Base-by-base conservation (phyloP, 2,113 vertebrate genomes). In the Brachyhypopomus gauderio region DNA sequence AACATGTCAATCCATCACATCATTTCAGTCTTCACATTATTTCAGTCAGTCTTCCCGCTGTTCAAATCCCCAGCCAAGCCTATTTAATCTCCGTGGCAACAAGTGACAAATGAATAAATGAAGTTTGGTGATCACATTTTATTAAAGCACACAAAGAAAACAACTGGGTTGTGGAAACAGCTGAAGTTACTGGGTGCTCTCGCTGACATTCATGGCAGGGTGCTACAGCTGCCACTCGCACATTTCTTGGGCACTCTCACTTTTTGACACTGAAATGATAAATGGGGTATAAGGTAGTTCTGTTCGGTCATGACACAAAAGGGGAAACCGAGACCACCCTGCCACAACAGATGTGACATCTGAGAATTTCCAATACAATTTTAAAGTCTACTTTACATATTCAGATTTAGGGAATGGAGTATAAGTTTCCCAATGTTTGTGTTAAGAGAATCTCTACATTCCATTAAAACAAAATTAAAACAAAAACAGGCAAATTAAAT, bases 391-490 rank as follows among this genome's bases (percentile, higher is more conserved):
- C 76, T 86, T 45, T 85, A 87, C 84, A 85, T 86, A 85, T 89
- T 87, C 81, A 84, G 22, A 52, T 84, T 83, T 72, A 70, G 72
- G 84, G 88, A 88, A 71, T n/a, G 76, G 67, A 72, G 55, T 59
- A n/a, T n/a, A 59, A 74, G 75, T 19, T 84, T 81, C 85, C 87
- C 85, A 83, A 25, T 25, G 83, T 72, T 82, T 74, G 36, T 52
- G 9, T 52, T 52, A 14, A 84, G 81, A 85, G 75, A 73, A 83
- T 60, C 79, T 81, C 80, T 85, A 76, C 79, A 83, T 79, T 86
- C 63, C 76, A 67, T 90, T 88, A 91, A 92, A 83, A 91, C 91
- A 89, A 87, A 34, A 86, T 82, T 88, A 85, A 84, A 91, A 90
- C 14, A 8, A 7, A 52, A 11, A 86, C 45, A 85, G 74, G 27